Conservation (phyloP, 2,113 vertebrate genomes). For the Asarcornis scutulata region DNA sequence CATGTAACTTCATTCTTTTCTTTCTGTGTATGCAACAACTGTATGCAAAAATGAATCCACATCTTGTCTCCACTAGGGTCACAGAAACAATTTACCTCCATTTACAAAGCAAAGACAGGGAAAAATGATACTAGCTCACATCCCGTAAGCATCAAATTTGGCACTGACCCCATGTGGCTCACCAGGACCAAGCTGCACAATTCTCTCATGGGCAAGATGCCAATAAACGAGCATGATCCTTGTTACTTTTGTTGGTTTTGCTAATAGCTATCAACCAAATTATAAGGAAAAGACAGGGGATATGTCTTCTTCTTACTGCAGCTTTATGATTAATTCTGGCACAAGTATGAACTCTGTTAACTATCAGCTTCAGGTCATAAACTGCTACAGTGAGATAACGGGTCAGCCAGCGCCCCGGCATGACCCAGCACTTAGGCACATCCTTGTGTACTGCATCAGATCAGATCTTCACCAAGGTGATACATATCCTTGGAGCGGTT, state of each 20-base stretch:
- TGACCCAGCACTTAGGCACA: neutral
- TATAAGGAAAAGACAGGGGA: neutral
- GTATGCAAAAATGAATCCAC: conserved; percentile 19
- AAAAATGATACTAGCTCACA: neutral
- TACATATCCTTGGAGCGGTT: neutral
- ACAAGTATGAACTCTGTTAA: neutral
- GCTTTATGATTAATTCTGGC: neutral
- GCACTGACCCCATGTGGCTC: neutral
- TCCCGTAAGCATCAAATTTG: neutral
- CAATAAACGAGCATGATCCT: neutral
- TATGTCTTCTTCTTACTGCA: neutral
- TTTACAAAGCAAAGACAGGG: neutral
- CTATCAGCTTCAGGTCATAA: neutral
- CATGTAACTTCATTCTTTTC: neutral
- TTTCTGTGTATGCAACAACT: neutral
- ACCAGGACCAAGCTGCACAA: neutral
- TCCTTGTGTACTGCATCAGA: neutral
- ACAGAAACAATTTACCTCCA: neutral
- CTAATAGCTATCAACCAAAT: neutral
- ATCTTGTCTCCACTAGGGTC: neutral
- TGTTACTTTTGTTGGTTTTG: neutral
- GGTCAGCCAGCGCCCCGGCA: neutral
- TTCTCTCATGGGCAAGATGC: neutral
- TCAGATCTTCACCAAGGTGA: neutral
- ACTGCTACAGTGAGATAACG: neutral